Evolutionary conservation across 2,888 invertebrate genomes (phyloP), one percentile per base, ranked within the genome.

Genomic region (Cosmorhoe ocellata): DNA sequence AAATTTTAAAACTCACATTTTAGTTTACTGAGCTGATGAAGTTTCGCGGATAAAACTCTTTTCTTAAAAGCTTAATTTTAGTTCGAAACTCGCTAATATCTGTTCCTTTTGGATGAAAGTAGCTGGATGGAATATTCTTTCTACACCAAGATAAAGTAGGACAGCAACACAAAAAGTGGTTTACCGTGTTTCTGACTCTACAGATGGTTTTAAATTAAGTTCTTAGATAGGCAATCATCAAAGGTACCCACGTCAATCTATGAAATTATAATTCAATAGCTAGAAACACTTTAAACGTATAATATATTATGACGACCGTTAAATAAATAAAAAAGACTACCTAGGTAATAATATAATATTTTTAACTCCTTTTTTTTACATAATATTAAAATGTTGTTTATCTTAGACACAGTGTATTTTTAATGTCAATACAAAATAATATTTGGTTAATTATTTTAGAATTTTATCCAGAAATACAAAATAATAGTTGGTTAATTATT

Each of bases 61-160:
- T 52, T 49, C 46, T 50, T 46, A 26, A 49, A 45, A 54, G 53
- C 56, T 61, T 61, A 58, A 56, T 61, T 55, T 48, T 40, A 54
- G 54, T 61, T 61, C 45, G 43, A 48, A 61, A 61, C 56, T 61
- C 47, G 50, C 45, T 52, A 56, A 54, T 56, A 60, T 46, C 33
- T 51, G 40, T 51, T 51, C 47, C 41, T 52, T 58, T 58, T 54
- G 47, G 41, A 49, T 49, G 41, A 58, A 56, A 52, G 31, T 40
- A 42, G 43, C 30, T 24, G 37, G 48, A 48, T 48, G 40, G 36
- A 28, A 53, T 52, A 24, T 52, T 52, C 37, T 33, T 47, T 38
- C 46, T 34, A 11, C 33, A 33, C 31, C 7, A 13, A 48, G 44
- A 41, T 42, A 54, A 54, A 50, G 51, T 53, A 38, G 56, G 51